Evolutionary conservation across 2,888 invertebrate species (phyloP), one percentile per base, ranked within the genome.

Genomic region (Lithophane socia): DNA sequence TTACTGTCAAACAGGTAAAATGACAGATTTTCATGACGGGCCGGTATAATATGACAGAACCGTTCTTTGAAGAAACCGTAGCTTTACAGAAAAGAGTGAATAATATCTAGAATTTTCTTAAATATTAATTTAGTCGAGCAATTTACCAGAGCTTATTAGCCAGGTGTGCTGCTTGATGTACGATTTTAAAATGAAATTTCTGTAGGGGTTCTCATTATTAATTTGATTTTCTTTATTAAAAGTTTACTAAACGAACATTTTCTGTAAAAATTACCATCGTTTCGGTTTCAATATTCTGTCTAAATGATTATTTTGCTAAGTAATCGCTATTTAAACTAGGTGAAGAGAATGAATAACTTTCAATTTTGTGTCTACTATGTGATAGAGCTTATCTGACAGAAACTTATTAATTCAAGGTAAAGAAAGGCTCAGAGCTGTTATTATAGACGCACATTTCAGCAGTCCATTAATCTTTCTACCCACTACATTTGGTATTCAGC

Each of bases 391-490:
- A 75, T 76, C 72, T 83, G 77, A 75, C 79, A 70, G 67, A 69
- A 66, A 69, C 80, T 86, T 87, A 87, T 87, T 88, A 87, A 88
- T 87, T 86, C 76, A 87, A 86, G 75, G 83, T 77, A 86, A 86
- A 86, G 83, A 87, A 87, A 88, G 84, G 86, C 87, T 88, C 84
- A 72, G 81, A 75, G 77, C 82, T 83, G 82, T 89, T 87, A 90
- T 85, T 85, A 89, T 84, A 86, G 83, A 85, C 84, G 83, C 68
- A 79, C 44, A 84, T 84, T 88, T 90, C 77, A 84, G 75, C 73
- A 67, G 68, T 84, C 75, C 91, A 93, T 93, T 91, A 92, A 92
- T 92, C 92, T 90, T 89, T 75, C 72, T 18, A 75, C 70, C 76
- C 73, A 85, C 80, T 87, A 87, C 75, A 87, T 90, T 91, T 80